These are phyloP conservation scores for Neotoxoptera formosana DNA, from an alignment of 1,140 invertebrate genomes.

Conservation along the genomic window DNA sequence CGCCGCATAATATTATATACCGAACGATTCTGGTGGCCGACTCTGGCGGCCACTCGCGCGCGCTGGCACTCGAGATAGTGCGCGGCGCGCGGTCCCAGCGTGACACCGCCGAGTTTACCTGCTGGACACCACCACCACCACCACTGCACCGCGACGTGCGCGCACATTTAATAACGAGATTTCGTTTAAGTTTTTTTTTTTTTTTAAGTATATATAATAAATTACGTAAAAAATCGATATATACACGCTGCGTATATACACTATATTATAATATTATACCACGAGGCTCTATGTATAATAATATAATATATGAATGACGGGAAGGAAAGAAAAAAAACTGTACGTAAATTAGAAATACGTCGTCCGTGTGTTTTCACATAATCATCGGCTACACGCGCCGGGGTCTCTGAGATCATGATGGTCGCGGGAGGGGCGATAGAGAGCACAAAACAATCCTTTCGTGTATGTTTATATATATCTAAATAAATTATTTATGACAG, in stretches of 20 bases:
- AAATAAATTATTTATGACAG: constrained; percentile 9
- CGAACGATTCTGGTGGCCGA: not conserved
- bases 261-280: not conserved
- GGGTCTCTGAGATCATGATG: not conserved
- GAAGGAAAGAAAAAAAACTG: constrained; percentile 7
- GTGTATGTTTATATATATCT: not conserved
- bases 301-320: constrained; percentile 22
- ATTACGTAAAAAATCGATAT: constrained; percentile 44
- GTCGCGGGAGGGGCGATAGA: not conserved
- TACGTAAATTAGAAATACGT: constrained; percentile 15
- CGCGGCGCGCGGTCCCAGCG: not conserved
- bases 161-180: constrained; percentile 21
- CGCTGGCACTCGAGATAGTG: not conserved
- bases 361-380: not conserved
- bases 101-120: constrained; percentile 6
- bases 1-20: not conserved
- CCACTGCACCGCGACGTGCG: not conserved
- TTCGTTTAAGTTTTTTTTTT: not conserved
- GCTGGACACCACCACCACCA: constrained; percentile 21
- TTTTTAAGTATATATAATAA: constrained; percentile 32
- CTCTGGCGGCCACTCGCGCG: not conserved
- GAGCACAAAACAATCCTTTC: not conserved
- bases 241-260: not conserved
- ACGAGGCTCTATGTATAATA: not conserved
- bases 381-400: not conserved